A percentile compares a stretch with the other conserved stretches of the same genome.
These are phyloP conservation scores for Acronicta alni DNA, from an alignment of 2,888 invertebrate species.

Conservation along the genomic window DNA sequence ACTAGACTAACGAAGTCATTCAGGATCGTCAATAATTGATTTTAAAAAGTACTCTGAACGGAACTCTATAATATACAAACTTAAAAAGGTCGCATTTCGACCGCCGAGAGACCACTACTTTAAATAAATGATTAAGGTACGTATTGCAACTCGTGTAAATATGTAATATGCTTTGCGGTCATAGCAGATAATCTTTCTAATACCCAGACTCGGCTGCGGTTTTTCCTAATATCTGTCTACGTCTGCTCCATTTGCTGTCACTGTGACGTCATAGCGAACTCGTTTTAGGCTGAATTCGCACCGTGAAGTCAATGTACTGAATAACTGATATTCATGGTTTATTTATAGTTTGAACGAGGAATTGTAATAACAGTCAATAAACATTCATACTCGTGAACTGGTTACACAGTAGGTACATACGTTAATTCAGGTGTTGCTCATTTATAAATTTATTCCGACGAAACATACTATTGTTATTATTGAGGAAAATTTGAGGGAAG, in stretches of 20 bases:
- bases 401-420: too few relatives aligned
- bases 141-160: constrained; percentile 7
- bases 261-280: constrained; percentile 32
- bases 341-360: constrained; percentile 18
- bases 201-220: constrained; percentile 32
- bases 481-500: too few relatives aligned
- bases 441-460: constrained; percentile 1
- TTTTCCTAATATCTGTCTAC: constrained; percentile 35
- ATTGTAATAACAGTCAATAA: constrained; percentile 16
- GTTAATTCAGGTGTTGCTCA: constrained; percentile 14
- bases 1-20: too few relatives aligned
- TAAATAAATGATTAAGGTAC: constrained; percentile 9
- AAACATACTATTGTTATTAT: neutral
- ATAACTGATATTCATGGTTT: constrained; percentile 26
- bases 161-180: constrained; percentile 57
- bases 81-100: too few relatives aligned
- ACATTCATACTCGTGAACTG: constrained; percentile 7
- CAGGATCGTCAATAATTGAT: too few relatives aligned
- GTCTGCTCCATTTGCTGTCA: constrained; percentile 18
- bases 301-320: constrained; percentile 21
- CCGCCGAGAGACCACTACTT: too few relatives aligned
- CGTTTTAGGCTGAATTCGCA: constrained; percentile 8
- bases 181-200: constrained; percentile 42
- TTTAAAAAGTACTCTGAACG: too few relatives aligned
- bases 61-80: too few relatives aligned